phyloP scores from a whole-genome alignment of 1,140 invertebrate species.

The Leptinotarsa undecemlineata region DNA sequence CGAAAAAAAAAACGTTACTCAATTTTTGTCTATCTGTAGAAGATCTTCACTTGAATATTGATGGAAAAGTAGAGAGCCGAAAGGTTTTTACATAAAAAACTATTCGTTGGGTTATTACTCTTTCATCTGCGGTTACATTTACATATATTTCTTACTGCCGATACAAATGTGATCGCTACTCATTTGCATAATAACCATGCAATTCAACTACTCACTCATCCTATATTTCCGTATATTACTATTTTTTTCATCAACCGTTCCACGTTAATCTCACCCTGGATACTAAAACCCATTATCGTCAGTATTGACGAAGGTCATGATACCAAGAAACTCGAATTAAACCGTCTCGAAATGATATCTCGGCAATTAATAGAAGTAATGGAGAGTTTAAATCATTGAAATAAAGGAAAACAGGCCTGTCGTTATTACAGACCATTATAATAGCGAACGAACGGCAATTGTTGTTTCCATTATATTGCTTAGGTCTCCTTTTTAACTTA shows the following conservation, averaged over 20 bases:
- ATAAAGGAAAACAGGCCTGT: neutral
- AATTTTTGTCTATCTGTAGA: too few species aligned
- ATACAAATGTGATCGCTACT: neutral
- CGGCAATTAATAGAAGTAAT: conserved; percentile 2
- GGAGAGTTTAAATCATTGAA: neutral
- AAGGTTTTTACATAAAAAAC: too few species aligned
- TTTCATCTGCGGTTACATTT: neutral
- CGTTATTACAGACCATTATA: neutral
- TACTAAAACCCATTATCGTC: neutral
- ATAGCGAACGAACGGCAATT: neutral
- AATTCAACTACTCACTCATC: neutral
- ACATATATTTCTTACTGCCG: neutral
- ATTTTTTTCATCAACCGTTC: neutral
- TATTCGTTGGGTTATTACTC: neutral
- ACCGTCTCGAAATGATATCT: conserved; percentile 3
- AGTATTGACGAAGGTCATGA: conserved; percentile 5
- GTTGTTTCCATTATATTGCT: conserved; percentile 3
- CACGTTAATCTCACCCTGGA: neutral
- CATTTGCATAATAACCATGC: neutral
- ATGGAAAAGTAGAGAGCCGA: too few species aligned
- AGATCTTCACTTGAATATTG: too few species aligned
- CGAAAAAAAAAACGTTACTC: too few species aligned
- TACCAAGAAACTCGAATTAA: conserved; percentile 6
- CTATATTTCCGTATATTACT: neutral
- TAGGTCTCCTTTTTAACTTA: neutral